These are phyloP conservation scores for Drosophila bocqueti DNA, from an alignment of 1,140 invertebrate species.

Conservation along the genomic window DNA sequence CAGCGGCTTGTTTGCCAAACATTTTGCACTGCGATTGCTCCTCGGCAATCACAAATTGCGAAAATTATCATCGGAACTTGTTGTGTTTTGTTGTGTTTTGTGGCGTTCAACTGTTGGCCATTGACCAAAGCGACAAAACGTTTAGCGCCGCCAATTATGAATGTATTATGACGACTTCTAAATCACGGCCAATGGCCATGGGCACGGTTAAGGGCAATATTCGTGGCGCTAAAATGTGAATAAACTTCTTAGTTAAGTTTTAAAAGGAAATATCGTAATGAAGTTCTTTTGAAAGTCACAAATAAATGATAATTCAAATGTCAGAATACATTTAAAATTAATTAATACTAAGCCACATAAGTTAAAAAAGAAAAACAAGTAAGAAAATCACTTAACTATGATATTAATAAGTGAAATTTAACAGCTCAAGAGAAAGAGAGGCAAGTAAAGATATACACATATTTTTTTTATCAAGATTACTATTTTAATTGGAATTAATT, in stretches of 20 bases:
- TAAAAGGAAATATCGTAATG: no score
- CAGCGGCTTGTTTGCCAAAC: slow-evolving; percentile 56
- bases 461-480: not conserved
- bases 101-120: slow-evolving; percentile 21
- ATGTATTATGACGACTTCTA: slow-evolving; percentile 40
- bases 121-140: slow-evolving; percentile 51
- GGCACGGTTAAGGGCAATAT: not conserved
- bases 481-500: not conserved
- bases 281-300: not conserved
- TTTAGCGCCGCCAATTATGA: slow-evolving; percentile 43
- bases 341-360: not conserved
- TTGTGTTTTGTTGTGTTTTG: slow-evolving; percentile 5
- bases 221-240: not conserved
- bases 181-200: slow-evolving; percentile 36
- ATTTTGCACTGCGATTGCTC: slow-evolving; percentile 51
- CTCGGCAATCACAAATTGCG: slow-evolving; percentile 54
- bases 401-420: not conserved
- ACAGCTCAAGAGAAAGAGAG: not conserved
- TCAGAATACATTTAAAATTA: not conserved
- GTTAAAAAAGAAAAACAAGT: not conserved
- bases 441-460: not conserved
- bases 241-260: not conserved
- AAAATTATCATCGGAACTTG: slow-evolving; percentile 46
- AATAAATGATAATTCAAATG: not conserved
- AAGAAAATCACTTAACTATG: not conserved